Evolutionary conservation across 2,888 invertebrate genomes (phyloP).

Genomic region (Stenoptilia bipunctidactyla): DNA sequence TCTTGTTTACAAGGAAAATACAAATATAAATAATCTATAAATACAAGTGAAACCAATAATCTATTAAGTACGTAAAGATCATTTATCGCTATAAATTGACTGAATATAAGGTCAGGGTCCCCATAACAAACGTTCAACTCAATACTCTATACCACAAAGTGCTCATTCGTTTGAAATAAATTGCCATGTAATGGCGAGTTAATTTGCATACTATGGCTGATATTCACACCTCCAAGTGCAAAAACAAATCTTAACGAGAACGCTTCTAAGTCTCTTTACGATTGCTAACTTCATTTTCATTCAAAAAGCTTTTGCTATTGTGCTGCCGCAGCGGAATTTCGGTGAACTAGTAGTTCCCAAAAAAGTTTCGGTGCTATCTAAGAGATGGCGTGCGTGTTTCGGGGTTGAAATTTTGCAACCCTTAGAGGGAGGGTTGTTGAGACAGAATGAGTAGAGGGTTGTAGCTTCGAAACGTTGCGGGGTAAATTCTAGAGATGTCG

Average conservation of each 20-base stretch:
- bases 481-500: conserved; percentile 29
- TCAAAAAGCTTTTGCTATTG: conserved; percentile 46
- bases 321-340: conserved; percentile 37
- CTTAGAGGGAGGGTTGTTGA: conserved; percentile 18
- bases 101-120: conserved; percentile 69
- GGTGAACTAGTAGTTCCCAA: conserved; percentile 45
- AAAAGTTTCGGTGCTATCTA: conserved; percentile 44
- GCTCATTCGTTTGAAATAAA: conserved; percentile 72
- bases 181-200: conserved; percentile 68
- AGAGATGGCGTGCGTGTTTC: conserved; percentile 48
- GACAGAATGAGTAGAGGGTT: not conserved
- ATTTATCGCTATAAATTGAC: conserved; percentile 67
- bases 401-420: conserved; percentile 31
- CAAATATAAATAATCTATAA: no score
- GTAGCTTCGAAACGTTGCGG: conserved; percentile 16
- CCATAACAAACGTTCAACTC: conserved; percentile 61
- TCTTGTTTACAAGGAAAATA: no score
- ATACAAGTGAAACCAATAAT: conserved; percentile 35
- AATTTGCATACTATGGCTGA: conserved; percentile 65
- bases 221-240: conserved; percentile 22
- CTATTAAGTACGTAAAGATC: conserved; percentile 65
- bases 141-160: conserved; percentile 67
- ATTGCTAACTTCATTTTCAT: conserved; percentile 32
- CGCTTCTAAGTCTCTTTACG: conserved; percentile 24
- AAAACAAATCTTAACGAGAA: conserved; percentile 31